Base-by-base conservation (phyloP, 2,113 vertebrate genomes). In the Sinocyclocheilus rhinocerous region DNA sequence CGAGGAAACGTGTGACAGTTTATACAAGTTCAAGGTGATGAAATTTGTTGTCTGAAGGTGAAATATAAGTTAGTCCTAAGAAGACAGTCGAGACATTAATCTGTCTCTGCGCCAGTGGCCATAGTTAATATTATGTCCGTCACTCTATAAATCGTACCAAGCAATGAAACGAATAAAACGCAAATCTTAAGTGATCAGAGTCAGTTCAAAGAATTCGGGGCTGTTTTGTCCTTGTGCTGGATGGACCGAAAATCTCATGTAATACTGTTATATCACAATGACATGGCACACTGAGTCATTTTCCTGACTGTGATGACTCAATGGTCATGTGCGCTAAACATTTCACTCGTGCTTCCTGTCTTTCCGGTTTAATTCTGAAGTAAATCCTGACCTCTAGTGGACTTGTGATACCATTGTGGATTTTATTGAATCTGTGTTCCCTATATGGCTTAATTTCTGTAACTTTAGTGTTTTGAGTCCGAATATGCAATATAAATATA, bases 331-430 rank as follows among this genome's bases (percentile, higher is more conserved):
- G 81, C 26, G 2, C n/a, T 3, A 65, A 5, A 4, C 3, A 36
- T 63, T 33, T 67, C 10, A 1, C 33, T 11, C 12, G 4, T n/a
- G 24, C 33, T 79, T 77, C 65, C 82, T 3, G 67, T 55, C 55
- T 15, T 11, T 2, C 16, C 22, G 12, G 18, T 10, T 4, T 61
- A 0, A 36, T 80, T 87, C 1, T 24, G 16, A 48, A 50, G 48
- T 6, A 45, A 39, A 26, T 70, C n/a, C 61, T 50, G 78, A 39
- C 78, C 79, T 76, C 84, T 36, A 76, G 57, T 70, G 87, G 87
- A 77, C 78, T 36, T 5, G 48, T 6, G 15, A 1, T 33, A 42
- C 24, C 33, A 82, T 12, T 59, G 33, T 59, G 18, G 6, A 26
- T 76, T 81, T 61, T n/a, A n/a, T 11, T 24, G 16, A 18, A 36